Percentiles rank a stretch among this genome's conserved stretches.
Evolutionary conservation across 2,797 vertebrate genomes (phyloP).

Genomic region (Brotula barbata): DNA sequence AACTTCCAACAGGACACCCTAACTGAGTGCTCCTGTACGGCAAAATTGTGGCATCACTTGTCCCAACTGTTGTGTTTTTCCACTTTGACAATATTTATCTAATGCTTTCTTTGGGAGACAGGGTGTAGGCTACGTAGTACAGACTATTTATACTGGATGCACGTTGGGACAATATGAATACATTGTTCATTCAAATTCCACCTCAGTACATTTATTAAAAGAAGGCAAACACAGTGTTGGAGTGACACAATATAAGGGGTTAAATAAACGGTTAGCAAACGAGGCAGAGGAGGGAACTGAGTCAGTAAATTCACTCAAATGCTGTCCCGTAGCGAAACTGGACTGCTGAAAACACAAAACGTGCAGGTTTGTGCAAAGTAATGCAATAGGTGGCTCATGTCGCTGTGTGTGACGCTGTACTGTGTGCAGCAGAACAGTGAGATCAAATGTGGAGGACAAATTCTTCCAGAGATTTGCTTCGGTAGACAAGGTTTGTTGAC

Average conservation of each 20-base stretch:
- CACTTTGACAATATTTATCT: slow-evolving; percentile 35
- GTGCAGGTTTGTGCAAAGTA: too few relatives aligned
- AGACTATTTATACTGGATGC: slow-evolving; percentile 23
- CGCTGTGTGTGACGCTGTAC: too few relatives aligned
- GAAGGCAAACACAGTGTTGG: neutral
- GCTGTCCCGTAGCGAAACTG: too few relatives aligned
- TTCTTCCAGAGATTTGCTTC: neutral
- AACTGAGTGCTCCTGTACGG: neutral
- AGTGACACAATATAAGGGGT: neutral
- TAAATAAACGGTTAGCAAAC: neutral
- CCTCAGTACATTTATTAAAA: slow-evolving; percentile 13
- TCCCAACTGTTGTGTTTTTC: slow-evolving; percentile 25
- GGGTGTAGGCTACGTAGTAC: slow-evolving; percentile 22
- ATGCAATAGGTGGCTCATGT: too few relatives aligned
- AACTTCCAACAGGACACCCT: slow-evolving; percentile 35
- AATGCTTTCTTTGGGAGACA: neutral
- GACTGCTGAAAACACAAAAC: too few relatives aligned
- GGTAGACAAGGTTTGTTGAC: too few relatives aligned
- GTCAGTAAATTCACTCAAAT: too few relatives aligned
- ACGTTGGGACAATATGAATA: slow-evolving; percentile 20
- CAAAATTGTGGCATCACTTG: slow-evolving; percentile 3
- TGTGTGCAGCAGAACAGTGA: too few relatives aligned
- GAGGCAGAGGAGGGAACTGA: neutral
- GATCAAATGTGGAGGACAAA: slow-evolving; percentile 19
- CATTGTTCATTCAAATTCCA: slow-evolving; percentile 1